Evolutionary conservation across 2,888 invertebrate genomes (phyloP).

Genomic region (Cordilura impudica): DNA sequence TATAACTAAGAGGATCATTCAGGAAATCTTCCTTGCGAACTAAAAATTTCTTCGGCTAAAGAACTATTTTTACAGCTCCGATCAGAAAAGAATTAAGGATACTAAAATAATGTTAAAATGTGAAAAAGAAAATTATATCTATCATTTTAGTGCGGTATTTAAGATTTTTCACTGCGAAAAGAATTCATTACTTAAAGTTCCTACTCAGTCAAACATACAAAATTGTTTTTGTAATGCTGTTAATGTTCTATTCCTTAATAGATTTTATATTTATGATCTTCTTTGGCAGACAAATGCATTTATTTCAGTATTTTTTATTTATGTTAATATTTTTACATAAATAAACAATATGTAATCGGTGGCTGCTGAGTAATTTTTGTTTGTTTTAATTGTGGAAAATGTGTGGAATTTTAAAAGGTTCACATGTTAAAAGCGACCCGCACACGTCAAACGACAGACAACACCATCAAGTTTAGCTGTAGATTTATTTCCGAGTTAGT

Average conservation of each 20-base stretch:
- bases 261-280: constrained; percentile 52
- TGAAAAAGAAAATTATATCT: too few species aligned
- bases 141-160: too few species aligned
- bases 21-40: too few species aligned
- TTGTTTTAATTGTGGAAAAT: constrained; percentile 64
- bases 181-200: neutral
- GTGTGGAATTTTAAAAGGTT: constrained; percentile 75
- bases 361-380: constrained; percentile 36
- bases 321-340: constrained; percentile 48
- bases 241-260: constrained; percentile 22
- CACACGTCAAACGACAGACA: constrained; percentile 57
- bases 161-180: too few species aligned
- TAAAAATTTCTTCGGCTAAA: too few species aligned
- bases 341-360: constrained; percentile 44
- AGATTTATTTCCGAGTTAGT: constrained; percentile 20
- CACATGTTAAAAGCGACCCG: constrained; percentile 63
- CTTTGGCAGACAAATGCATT: constrained; percentile 59
- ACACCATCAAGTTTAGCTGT: constrained; percentile 45
- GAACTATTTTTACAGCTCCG: too few species aligned
- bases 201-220: too few species aligned
- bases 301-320: constrained; percentile 40
- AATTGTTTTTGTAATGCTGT: neutral
- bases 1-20: too few species aligned
- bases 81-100: too few species aligned
- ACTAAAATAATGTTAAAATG: too few species aligned